phyloP scores from a whole-genome alignment of 2,797 vertebrate species.

The Lepus townsendii region DNA sequence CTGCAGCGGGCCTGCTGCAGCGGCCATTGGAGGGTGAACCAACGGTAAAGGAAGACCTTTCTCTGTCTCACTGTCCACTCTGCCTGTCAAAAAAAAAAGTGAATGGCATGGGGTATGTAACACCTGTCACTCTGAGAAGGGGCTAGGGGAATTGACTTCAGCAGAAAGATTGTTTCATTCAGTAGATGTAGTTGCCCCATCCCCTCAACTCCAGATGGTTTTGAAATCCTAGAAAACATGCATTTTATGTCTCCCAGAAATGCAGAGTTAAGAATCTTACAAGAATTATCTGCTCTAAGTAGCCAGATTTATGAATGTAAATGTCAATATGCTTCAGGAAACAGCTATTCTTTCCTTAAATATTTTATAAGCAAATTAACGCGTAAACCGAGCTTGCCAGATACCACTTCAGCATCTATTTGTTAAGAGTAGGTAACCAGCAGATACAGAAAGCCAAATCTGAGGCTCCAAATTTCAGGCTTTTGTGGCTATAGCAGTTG shows the following conservation, averaged over 20 bases:
- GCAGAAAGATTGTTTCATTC: not conserved
- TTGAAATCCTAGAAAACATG: constrained; percentile 55
- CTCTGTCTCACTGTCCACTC: too few relatives aligned
- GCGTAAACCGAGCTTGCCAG: constrained; percentile 57
- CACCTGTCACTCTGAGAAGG: not conserved
- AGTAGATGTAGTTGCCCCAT: not conserved
- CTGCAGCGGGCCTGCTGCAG: too few relatives aligned
- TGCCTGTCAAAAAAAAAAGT: too few relatives aligned
- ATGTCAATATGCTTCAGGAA: constrained; percentile 60
- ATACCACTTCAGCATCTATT: constrained; percentile 19
- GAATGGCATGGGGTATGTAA: too few relatives aligned
- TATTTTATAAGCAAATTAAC: constrained; percentile 80
- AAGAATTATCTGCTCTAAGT: constrained; percentile 53
- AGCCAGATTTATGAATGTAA: constrained; percentile 68
- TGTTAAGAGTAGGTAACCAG: constrained; percentile 3
- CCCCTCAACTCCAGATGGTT: constrained; percentile 65
- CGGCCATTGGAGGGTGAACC: too few relatives aligned
- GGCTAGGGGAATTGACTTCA: not conserved
- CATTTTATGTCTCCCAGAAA: constrained; percentile 55
- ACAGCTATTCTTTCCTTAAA: constrained; percentile 68
- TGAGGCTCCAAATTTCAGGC: not conserved
- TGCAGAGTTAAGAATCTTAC: constrained; percentile 21
- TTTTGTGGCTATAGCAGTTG: rapidly evolving
- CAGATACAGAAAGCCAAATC: not conserved
- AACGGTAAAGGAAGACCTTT: too few relatives aligned